phyloP scores from a whole-genome alignment of 1,140 invertebrate species.

The Sitophilus oryzae region DNA sequence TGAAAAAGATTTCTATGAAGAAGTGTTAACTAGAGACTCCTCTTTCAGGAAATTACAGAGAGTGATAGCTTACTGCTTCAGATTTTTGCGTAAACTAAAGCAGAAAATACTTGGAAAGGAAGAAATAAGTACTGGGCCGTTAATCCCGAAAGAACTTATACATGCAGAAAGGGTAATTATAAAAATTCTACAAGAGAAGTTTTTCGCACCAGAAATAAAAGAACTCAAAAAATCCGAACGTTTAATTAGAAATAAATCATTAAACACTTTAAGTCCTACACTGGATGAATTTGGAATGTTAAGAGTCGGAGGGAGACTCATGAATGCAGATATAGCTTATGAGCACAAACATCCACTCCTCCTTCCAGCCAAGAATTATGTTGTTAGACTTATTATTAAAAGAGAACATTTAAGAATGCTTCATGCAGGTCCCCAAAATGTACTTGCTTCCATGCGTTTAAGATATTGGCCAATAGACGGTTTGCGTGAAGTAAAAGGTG shows the following conservation, averaged over 20 bases:
- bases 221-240: slow-evolving; percentile 14
- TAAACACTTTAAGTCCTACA: slow-evolving; percentile 8
- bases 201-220: too few species aligned
- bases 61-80: too few species aligned
- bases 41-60: too few species aligned
- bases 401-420: slow-evolving; percentile 1
- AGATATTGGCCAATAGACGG: slow-evolving; percentile 20
- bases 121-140: too few species aligned
- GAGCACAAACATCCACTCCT: slow-evolving; percentile 19
- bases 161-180: too few species aligned
- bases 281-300: slow-evolving; percentile 27
- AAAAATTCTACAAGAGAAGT: too few species aligned
- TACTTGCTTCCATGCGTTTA: background rate
- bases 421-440: too few species aligned
- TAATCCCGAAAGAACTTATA: too few species aligned
- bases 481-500: slow-evolving; percentile 13
- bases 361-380: slow-evolving; percentile 3
- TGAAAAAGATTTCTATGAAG: slow-evolving; percentile 19
- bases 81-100: too few species aligned
- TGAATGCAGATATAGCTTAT: slow-evolving; percentile 22
- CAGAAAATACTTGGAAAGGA: too few species aligned
- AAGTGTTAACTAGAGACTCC: background rate
- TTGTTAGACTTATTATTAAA: slow-evolving; percentile 1
- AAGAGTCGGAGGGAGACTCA: slow-evolving; percentile 32
- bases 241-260: background rate